Conservation (phyloP, 1,140 invertebrate genomes). For the Cyclina sinensis region DNA sequence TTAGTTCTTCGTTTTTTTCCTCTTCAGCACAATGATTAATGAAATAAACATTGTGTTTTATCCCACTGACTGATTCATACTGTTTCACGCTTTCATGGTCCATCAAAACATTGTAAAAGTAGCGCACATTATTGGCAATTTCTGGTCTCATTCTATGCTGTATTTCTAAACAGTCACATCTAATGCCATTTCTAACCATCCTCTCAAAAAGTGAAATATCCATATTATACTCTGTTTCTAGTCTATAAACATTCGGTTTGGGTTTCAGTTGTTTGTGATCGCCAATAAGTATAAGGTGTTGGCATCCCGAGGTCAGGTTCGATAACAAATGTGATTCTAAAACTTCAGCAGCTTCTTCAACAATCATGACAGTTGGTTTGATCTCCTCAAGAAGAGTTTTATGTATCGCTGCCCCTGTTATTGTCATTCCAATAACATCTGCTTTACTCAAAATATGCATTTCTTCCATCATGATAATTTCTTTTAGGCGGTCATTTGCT, state of each 20-base stretch:
- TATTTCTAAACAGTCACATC: conserved; percentile 79
- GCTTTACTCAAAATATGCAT: conserved; percentile 79
- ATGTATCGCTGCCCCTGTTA: conserved; percentile 83
- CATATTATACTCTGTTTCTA: conserved; percentile 85
- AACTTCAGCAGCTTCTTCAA: conserved; percentile 86
- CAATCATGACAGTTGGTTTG: conserved; percentile 81
- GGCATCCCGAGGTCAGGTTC: conserved; percentile 89
- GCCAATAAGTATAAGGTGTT: conserved; percentile 95
- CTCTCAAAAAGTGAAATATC: conserved; percentile 86
- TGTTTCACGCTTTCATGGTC: conserved; percentile 82
- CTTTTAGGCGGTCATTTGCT: conserved; percentile 64
- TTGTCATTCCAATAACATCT: conserved; percentile 85
- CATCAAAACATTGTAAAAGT: conserved; percentile 85
- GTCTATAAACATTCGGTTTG: conserved; percentile 83
- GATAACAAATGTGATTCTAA: conserved; percentile 84
- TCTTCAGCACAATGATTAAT: conserved; percentile 84
- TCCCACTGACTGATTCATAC: conserved; percentile 82
- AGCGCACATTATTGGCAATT: conserved; percentile 85
- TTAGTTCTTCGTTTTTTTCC: conserved; percentile 75
- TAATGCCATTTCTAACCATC: conserved; percentile 83
- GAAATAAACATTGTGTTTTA: conserved; percentile 85
- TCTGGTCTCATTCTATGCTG: conserved; percentile 82
- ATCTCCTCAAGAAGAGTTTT: conserved; percentile 76
- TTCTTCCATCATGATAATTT: conserved; percentile 75
- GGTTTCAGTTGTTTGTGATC: conserved; percentile 89